Evolutionary conservation across 2,113 vertebrate genomes (phyloP), one percentile per base, ranked within the genome.

Genomic region (Calcarius ornatus): DNA sequence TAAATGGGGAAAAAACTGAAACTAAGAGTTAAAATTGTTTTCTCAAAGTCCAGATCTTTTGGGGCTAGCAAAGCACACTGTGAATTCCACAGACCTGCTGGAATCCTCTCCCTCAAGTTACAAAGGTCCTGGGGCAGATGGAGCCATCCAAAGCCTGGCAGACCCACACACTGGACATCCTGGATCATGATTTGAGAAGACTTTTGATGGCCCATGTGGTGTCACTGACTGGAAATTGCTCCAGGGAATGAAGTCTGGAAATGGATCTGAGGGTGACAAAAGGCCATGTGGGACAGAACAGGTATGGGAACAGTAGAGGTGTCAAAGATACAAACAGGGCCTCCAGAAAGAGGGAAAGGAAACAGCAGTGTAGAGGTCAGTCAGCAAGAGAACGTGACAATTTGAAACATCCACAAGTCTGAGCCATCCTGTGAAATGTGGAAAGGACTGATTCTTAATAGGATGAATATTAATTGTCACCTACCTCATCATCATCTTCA

Each of bases 351-450:
- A 31, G 25, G 11, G 31, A 82, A 68, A 86, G 45, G 64, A 75
- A 83, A 37, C 3, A 75, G 48, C 16, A 69, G n/a, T 0, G 0
- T 28, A 10, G 18, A 53, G 25, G 24, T 22, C 0, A 0, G 14
- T 57, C 81, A 80, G 73, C 42, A 63, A 73, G 51, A 59, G 27
- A 27, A 33, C 21, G n/a, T 25, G 42, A 14, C 27, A 48, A 79
- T 47, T 9, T 80, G 51, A 68, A 92, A 79, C 7, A n/a, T 10
- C 9, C 42, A 3, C 16, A 45, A 53, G 54, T 37, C 84, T 53
- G 45, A 89, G 54, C 30, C 27, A 43, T n/a, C 30, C 54, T 3
- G 0, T 27, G 60, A 80, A 24, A 59, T 0, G 4, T 33, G 27
- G 61, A 22, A 81, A 47, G 11, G 56, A 73, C 0, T 25, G 51